Base-by-base conservation (phyloP, 2,113 vertebrate genomes). In the Trachemys scripta region DNA sequence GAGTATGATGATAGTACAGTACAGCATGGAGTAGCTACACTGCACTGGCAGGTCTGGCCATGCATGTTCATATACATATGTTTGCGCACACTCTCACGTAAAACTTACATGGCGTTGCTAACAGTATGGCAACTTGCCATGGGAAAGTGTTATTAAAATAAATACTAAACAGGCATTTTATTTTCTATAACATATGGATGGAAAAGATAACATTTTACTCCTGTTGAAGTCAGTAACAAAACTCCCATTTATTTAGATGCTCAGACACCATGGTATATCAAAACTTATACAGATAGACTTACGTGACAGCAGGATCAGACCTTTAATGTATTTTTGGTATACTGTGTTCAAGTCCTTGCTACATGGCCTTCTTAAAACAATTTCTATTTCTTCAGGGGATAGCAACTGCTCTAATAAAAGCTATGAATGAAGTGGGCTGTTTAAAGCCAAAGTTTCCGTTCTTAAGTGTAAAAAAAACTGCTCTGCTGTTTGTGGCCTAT, bases 361-460 rank as follows among this genome's bases (percentile, higher is more conserved):
- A 69, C 25, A 5, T 8, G 93, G 79, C 69, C 89, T 72, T 80
- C 42, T 35, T 69, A 91, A 96, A 87, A 47, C 45, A 29, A 75
- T 35, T 92, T 90, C 89, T 93, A 57, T 94, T 78, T 84, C 96
- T 93, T 69, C 89, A 99, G 99, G 99, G 99, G 82, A 98, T 98
- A 22, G 98, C 99, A 88, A 98, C 97, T 45, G 97, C 99, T 84
- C 96, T 99, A 62, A 99, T 99, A 96, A 99, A 99, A 98, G 99
- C 99, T 93, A 98, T 99, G 98, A 99, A 98, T 87, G 98, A 99
- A 90, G 99, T 98, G 2, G 99, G 99, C 45, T 98, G 98, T 95
- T 97, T 99, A 79, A 99, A 99, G 98, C 99, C 99, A 82, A 99
- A 99, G 97, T 99, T 98, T 96, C 99, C 99, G 50, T 99, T 99